A percentile compares a stretch with the other conserved stretches of the same genome.
Evolutionary conservation across 2,888 invertebrate species (phyloP).

Genomic region (Eucera pruinosa): DNA sequence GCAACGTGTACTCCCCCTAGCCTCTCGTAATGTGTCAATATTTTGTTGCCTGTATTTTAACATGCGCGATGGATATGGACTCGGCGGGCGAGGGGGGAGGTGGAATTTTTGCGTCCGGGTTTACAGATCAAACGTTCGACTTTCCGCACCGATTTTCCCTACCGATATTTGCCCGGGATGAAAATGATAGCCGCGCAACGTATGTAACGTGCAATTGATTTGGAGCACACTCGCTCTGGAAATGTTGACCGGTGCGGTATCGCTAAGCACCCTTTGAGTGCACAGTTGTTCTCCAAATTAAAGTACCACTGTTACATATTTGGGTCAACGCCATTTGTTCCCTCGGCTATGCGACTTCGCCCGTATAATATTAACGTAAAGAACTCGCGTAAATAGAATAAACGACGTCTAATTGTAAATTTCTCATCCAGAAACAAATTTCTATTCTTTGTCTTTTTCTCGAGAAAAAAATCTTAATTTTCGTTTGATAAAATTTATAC

Average conservation of each 20-base stretch:
- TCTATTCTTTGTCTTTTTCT: no score
- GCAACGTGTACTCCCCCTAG: no score
- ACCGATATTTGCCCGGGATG: no score
- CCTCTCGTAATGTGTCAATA: slow-evolving; percentile 23
- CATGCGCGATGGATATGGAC: not conserved
- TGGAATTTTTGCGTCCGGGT: not conserved
- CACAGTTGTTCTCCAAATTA: slow-evolving; percentile 16
- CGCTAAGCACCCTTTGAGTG: slow-evolving; percentile 6
- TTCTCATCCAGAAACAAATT: no score
- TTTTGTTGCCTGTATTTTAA: slow-evolving; percentile 23
- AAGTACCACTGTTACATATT: not conserved
- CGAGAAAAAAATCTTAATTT: no score
- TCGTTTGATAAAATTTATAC: no score
- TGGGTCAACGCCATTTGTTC: not conserved
- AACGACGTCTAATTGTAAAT: no score
- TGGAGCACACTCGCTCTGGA: not conserved
- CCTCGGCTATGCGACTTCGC: not conserved
- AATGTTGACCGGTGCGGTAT: not conserved
- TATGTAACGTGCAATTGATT: slow-evolving; percentile 2
- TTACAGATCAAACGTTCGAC: not conserved
- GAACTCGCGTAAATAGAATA: no score
- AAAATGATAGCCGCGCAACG: not conserved
- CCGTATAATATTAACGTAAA: not conserved
- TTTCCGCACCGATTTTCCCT: not conserved
- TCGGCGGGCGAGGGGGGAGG: no score